A percentile compares a stretch with the other conserved stretches of the same genome.
Conservation (phyloP, 2,797 vertebrate species). For the Champsocephalus gunnari region DNA sequence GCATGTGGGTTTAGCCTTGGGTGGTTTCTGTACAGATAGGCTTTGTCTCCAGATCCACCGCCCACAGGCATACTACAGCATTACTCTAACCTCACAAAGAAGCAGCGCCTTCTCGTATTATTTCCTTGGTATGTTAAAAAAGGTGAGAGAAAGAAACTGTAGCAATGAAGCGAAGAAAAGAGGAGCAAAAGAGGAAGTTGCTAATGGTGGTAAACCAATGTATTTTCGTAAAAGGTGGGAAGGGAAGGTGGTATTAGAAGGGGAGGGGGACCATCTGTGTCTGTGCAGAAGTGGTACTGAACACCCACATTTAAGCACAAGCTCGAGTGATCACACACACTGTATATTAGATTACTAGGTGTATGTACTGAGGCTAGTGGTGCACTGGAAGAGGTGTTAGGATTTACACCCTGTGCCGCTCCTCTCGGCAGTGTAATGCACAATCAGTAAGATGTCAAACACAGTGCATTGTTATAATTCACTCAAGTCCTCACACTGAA, state of each 20-base stretch:
- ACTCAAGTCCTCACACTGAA: conserved; percentile 29
- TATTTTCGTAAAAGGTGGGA: conserved; percentile 21
- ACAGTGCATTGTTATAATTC: conserved; percentile 12
- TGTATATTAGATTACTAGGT: conserved; percentile 48
- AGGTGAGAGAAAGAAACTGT: conserved; percentile 38
- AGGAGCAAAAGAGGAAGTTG: conserved; percentile 30
- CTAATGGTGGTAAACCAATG: conserved; percentile 38
- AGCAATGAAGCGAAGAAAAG: conserved; percentile 42
- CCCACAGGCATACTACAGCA: conserved; percentile 21
- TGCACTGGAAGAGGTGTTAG: conserved; percentile 40
- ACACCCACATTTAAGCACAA: conserved; percentile 58
- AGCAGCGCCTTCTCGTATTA: conserved; percentile 8
- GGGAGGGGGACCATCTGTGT: conserved; percentile 52
- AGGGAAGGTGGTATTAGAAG: conserved; percentile 5
- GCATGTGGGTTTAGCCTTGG: conserved; percentile 39
- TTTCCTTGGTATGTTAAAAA: conserved; percentile 19
- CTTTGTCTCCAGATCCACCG: conserved; percentile 43
- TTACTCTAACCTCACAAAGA: conserved; percentile 7
- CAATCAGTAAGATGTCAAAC: conserved; percentile 30
- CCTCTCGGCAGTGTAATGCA: conserved; percentile 31
- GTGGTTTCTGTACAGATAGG: conserved; percentile 35
- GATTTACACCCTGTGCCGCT: conserved; percentile 53
- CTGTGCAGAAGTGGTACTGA: conserved; percentile 33
- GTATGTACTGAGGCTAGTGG: conserved; percentile 56
- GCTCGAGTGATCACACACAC: conserved; percentile 50